A percentile compares a stretch with the other conserved stretches of the same genome.
phyloP scores from a whole-genome alignment of 2,113 vertebrate species.

The Passer montanus region DNA sequence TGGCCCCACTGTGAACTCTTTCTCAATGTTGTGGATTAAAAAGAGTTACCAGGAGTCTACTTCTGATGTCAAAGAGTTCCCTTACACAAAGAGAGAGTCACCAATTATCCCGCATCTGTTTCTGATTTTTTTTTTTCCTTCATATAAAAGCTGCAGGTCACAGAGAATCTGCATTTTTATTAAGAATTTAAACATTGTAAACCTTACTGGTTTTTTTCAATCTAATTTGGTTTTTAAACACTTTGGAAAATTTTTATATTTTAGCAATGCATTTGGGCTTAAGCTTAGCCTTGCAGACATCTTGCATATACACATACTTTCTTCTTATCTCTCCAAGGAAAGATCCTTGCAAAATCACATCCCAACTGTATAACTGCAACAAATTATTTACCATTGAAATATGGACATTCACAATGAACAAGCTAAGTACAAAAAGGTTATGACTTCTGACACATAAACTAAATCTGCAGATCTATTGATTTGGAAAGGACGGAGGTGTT shows the following conservation, averaged over 20 bases:
- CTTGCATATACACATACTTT: background rate
- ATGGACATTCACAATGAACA: background rate
- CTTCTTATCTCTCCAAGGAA: background rate
- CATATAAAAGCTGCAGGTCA: fast-evolving
- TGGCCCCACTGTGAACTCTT: background rate
- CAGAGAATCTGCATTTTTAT: background rate
- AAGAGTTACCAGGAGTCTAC: background rate
- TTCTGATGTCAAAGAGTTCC: background rate
- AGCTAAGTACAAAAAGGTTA: background rate
- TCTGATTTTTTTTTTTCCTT: background rate
- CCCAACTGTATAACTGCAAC: background rate
- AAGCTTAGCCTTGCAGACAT: background rate
- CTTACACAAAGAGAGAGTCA: background rate
- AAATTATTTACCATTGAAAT: background rate
- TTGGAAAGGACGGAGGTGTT: background rate
- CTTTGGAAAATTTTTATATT: background rate
- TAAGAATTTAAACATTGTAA: background rate
- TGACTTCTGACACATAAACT: background rate
- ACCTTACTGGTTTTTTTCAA: background rate
- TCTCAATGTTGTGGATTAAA: background rate
- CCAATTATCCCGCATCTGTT: background rate
- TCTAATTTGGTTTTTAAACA: background rate
- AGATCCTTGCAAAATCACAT: background rate
- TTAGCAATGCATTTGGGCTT: background rate
- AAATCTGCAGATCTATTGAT: background rate